A percentile compares a stretch with the other conserved stretches of the same genome.
Conservation (phyloP, 2,797 vertebrate genomes). For the Sardinella longiceps region DNA sequence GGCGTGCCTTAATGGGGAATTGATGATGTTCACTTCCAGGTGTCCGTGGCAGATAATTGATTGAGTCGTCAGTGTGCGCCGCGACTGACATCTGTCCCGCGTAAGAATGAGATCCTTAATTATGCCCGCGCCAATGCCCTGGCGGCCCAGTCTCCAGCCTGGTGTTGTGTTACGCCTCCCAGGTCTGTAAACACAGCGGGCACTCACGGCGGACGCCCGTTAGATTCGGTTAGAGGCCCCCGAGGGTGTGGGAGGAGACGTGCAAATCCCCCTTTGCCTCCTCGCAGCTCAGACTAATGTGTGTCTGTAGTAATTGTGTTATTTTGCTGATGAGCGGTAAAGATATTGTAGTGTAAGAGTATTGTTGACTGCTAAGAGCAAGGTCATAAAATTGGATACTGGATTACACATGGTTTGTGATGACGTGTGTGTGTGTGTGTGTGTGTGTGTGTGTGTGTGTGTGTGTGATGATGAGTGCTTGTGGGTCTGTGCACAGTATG, state of each 20-base stretch:
- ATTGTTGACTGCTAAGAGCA: background rate
- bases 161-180: background rate
- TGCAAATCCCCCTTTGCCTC: background rate
- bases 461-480: background rate
- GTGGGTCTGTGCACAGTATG: too few species aligned
- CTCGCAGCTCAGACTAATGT: background rate
- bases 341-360: background rate
- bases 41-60: constrained; percentile 51
- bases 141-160: constrained; percentile 30
- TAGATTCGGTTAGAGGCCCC: constrained; percentile 33
- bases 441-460: background rate
- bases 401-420: background rate
- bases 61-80: constrained; percentile 54
- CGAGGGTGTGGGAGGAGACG: constrained; percentile 3
- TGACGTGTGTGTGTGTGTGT: background rate
- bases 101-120: constrained; percentile 48
- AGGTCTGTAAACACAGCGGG: constrained; percentile 26
- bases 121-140: constrained; percentile 33
- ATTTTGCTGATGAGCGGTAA: background rate
- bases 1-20: constrained; percentile 56
- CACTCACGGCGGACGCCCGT: background rate
- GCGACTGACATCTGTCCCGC: constrained; percentile 50
- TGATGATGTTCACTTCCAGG: constrained; percentile 54
- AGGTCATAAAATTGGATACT: background rate
- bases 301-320: background rate